Evolutionary conservation across 2,113 vertebrate genomes (phyloP).

Genomic region (Ifrita kowaldi): DNA sequence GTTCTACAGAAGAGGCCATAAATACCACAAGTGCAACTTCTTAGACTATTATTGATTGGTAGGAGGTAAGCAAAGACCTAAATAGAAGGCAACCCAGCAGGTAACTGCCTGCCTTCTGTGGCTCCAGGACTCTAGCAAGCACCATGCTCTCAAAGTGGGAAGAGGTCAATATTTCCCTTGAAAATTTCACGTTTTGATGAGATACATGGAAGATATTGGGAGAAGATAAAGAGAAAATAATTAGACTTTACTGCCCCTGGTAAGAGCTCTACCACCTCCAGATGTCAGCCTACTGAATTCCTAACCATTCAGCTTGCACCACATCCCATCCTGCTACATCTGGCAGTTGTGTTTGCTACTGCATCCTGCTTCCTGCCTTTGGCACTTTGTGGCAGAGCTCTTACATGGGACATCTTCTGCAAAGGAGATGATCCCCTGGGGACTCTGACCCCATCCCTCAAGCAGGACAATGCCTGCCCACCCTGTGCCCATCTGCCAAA

Average conservation of each 20-base stretch:
- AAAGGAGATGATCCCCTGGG: rapidly evolving
- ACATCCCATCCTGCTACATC: neutral
- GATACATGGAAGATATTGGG: neutral
- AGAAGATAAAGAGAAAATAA: neutral
- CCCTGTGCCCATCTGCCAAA: neutral
- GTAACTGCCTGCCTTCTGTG: neutral
- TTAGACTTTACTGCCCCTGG: neutral
- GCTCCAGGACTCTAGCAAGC: neutral
- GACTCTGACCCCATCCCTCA: neutral
- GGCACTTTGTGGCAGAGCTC: neutral
- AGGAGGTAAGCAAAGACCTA: neutral
- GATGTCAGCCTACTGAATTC: neutral
- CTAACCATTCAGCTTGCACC: neutral
- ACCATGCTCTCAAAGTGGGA: neutral
- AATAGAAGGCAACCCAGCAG: neutral
- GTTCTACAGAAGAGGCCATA: neutral
- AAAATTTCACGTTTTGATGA: neutral
- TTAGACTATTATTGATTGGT: neutral
- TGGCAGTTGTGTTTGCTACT: neutral
- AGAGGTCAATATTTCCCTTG: neutral
- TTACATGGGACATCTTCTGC: neutral
- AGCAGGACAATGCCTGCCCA: neutral
- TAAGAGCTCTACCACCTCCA: neutral
- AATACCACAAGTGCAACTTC: neutral
- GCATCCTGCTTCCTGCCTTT: neutral